Evolutionary conservation across 2,888 invertebrate species (phyloP), one percentile per base, ranked within the genome.

Genomic region (Rotaria sp.): DNA sequence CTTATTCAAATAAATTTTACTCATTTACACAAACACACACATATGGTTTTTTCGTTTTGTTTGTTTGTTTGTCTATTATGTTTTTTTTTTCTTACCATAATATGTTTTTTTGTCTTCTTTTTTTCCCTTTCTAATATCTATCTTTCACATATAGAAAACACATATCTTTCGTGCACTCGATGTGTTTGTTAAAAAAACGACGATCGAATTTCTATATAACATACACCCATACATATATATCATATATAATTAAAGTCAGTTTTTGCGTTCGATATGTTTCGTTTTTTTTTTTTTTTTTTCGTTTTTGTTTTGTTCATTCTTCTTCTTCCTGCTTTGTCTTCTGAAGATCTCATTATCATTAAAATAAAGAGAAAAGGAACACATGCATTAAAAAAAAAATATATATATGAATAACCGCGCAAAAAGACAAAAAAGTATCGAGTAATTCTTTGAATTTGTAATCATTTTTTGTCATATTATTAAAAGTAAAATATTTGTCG

Each of bases 281-380:
- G n/a, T n/a, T n/a, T 11, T 21, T 55, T 26, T 55, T 26, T 55
- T 55, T 15, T 48, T 48, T 55, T 8, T 55, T 55, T 15, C 10
- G 3, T 55, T 8, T 26, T 30, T 59, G 30, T 30, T 59, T 30
- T 35, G 35, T 67, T 67, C 67, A 67, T 35, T 67, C 67, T 67
- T 67, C 15, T 67, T 21, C 67, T 67, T 67, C 35, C 67, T 67
- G 35, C 67, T 67, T 67, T 35, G 35, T 67, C 67, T 67, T 67
- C 67, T 67, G 67, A 67, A 67, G 67, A 67, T 67, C 67, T 67
- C 67, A 67, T 67, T 67, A 67, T 67, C 35, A 67, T 26, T 67
- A 35, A 52, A 52, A 52, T 52, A 24, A 52, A 52, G 15, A 35
- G 35, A 21, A 67, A 67, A 67, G 18, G 38, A 21, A 30, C 24